Conservation (phyloP, 2,888 invertebrate species). For the Eupithecia pulchellata region DNA sequence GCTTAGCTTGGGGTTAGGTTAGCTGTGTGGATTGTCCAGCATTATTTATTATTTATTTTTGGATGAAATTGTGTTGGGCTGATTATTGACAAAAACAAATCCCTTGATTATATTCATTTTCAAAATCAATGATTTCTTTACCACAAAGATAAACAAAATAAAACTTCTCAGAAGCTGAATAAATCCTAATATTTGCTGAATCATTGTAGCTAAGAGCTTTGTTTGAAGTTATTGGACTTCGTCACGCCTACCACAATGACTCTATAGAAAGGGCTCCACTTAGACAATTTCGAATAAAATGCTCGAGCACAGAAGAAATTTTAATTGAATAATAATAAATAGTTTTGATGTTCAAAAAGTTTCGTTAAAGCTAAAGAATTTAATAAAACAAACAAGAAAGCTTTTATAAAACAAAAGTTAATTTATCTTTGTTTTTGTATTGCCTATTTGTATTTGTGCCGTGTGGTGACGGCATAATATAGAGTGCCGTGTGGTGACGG, state of each 20-base stretch:
- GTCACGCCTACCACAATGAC: constrained; percentile 73
- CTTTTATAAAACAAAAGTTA: neutral
- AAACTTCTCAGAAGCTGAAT: constrained; percentile 43
- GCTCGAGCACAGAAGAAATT: constrained; percentile 61
- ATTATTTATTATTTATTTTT: too few relatives aligned
- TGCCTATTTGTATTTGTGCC: constrained; percentile 29
- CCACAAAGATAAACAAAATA: constrained; percentile 17
- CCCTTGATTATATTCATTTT: neutral
- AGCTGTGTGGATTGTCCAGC: too few relatives aligned
- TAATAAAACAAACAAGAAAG: neutral
- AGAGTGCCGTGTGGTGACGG: too few relatives aligned
- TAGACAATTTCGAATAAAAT: constrained; percentile 68
- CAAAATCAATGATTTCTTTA: neutral
- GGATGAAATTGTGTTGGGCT: neutral
- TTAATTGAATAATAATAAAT: constrained; percentile 63
- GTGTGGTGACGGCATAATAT: too few relatives aligned
- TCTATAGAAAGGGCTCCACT: constrained; percentile 67
- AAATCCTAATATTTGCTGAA: constrained; percentile 53
- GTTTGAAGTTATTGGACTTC: constrained; percentile 69
- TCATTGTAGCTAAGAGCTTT: constrained; percentile 78
- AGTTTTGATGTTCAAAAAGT: constrained; percentile 33
- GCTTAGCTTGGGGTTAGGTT: too few relatives aligned
- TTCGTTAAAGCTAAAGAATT: constrained; percentile 14
- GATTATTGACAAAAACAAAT: neutral
- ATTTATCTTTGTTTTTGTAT: neutral